Base-by-base conservation (phyloP, 2,113 vertebrate genomes). In the Aepyceros melampus region DNA sequence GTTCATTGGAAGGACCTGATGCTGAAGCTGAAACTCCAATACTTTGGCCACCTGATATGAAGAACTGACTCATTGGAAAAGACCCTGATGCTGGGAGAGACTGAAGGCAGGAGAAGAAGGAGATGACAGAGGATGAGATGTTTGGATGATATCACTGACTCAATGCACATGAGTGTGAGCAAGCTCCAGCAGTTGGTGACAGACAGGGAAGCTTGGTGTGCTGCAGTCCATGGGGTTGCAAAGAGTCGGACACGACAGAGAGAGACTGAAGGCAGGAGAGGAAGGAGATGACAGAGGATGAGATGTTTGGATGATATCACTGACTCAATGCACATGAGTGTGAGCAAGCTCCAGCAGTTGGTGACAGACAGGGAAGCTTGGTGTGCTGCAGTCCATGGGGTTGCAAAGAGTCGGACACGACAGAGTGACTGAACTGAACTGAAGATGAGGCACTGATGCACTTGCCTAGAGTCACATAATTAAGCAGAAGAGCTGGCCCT, bases 391-490 rank as follows among this genome's bases (percentile, higher is more conserved):
- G 5, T 25, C 11, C 71, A 74, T 14, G 19, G 5, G 11, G 11
- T 25, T 6, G 5, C 67, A 74, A 74, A 74, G 36, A 13, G 11
- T 40, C 1, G 0, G 67, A 74, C 21, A 25, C 0, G 5, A 40
- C 36, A 40, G 9, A 71, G 11, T 25, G 36, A 74, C 36, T 74
- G 67, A 74, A 74, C 36, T 25, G 21, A 40, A 74, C 10, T 25
- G 2, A 62, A 67, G 67, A 83, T 81, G 58, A 89, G 23, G 31
- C 25, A 71, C 10, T 40, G 17, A 94, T 5, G 16, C 5, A 87
- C n/a, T 62, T 79, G 45, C 19, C 16, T 31, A 40, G 11, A 87
- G 29, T 67, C 33, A 67, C 27, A 83, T 13, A 89, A 40, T 47
- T 25, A 49, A 55, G 51, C 7, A 56, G 31, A 49, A 83, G 51